phyloP scores from a whole-genome alignment of 2,888 invertebrate genomes.

The Tuberolachnus salignus region DNA sequence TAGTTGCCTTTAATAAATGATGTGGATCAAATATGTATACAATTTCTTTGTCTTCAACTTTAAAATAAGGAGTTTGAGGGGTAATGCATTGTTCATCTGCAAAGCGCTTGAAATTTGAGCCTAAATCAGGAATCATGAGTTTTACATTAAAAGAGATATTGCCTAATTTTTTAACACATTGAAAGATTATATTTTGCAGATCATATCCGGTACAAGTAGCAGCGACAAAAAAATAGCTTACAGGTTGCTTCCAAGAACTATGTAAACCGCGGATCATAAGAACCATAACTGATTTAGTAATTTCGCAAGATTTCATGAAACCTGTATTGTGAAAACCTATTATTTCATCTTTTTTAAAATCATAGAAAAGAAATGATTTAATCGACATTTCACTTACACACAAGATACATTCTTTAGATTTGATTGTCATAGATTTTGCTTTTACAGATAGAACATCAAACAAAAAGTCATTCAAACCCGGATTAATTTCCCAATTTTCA shows the following conservation, averaged over 20 bases:
- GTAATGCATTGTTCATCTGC: not conserved
- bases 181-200: not conserved
- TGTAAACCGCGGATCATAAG: slow-evolving; percentile 2
- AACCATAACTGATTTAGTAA: not conserved
- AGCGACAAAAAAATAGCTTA: not conserved
- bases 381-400: not conserved
- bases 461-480: not conserved
- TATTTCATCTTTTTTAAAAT: not conserved
- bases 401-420: not conserved
- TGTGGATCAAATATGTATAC: not conserved
- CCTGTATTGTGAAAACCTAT: not conserved
- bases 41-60: not conserved
- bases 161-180: not conserved
- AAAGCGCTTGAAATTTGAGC: not conserved
- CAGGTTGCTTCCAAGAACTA: not conserved
- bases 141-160: not conserved
- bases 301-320: not conserved
- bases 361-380: not conserved
- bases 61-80: not conserved
- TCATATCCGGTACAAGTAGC: not conserved
- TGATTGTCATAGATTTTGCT: not conserved
- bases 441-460: not conserved
- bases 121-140: not conserved
- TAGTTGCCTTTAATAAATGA: not conserved
- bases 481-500: not conserved